Percentiles rank a stretch among this genome's conserved stretches.
phyloP scores from a whole-genome alignment of 2,113 vertebrate genomes.

The Scophthalmus maximus region DNA sequence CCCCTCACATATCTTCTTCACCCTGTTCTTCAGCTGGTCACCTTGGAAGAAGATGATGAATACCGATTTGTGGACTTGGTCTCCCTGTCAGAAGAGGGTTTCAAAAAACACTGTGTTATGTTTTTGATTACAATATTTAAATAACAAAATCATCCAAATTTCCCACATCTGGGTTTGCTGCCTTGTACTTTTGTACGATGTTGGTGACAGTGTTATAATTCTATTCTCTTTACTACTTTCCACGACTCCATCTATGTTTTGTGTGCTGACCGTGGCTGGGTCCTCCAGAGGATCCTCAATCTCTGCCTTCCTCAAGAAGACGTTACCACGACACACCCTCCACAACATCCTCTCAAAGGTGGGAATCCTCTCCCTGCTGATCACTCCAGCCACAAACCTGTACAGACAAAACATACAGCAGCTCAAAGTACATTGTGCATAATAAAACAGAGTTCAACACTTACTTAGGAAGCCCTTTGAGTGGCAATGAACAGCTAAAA shows the following conservation, averaged over 20 bases:
- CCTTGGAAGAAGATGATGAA: constrained; percentile 99
- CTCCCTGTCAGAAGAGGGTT: constrained; percentile 83
- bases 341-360: constrained; percentile 98
- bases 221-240: background rate
- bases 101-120: background rate
- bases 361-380: constrained; percentile 95
- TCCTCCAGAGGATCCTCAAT: constrained; percentile 98
- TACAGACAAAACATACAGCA: background rate
- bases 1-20: constrained; percentile 99
- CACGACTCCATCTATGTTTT: background rate
- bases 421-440: background rate
- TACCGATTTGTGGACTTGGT: constrained; percentile 97
- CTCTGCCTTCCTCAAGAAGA: constrained; percentile 95
- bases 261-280: constrained; percentile 88
- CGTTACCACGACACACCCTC: constrained; percentile 97
- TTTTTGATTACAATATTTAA: background rate
- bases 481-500: too few relatives aligned
- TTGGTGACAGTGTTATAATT: background rate
- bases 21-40: constrained; percentile 97
- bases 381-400: constrained; percentile 97
- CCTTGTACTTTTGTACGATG: background rate
- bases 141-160: background rate
- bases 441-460: background rate
- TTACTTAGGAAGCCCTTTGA: too few relatives aligned
- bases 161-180: background rate